These are phyloP conservation scores for Eciton burchellii DNA, from an alignment of 1,140 invertebrate genomes.

Conservation along the genomic window DNA sequence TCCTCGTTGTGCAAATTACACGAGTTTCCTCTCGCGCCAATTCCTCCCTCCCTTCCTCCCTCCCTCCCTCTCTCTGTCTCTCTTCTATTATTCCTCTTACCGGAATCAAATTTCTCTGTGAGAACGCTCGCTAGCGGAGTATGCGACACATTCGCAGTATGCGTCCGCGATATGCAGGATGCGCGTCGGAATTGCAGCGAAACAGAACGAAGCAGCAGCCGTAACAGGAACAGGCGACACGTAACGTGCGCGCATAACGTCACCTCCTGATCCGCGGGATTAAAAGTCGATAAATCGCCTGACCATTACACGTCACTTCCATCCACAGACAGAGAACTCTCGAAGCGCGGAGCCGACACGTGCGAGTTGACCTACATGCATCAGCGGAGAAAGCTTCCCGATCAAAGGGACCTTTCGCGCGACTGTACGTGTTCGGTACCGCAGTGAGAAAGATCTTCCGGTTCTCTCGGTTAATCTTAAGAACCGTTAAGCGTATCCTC, in stretches of 20 bases:
- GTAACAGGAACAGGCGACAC: constrained; percentile 4
- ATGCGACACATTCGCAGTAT: background rate
- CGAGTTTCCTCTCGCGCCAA: too few relatives aligned
- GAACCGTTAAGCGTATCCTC: constrained; percentile 15
- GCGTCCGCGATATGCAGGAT: background rate
- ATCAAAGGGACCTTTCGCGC: background rate
- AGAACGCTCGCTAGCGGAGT: too few relatives aligned
- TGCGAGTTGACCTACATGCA: constrained; percentile 53
- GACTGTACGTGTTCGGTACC: constrained; percentile 7
- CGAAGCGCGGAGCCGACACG: constrained; percentile 45
- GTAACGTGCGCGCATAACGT: background rate
- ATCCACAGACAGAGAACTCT: constrained; percentile 40
- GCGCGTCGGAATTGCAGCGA: background rate
- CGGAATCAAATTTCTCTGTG: constrained; percentile 5
- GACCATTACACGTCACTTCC: constrained; percentile 52
- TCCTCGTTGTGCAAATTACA: too few relatives aligned
- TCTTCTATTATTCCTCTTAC: background rate
- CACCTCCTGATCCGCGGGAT: constrained; percentile 1
- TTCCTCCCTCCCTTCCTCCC: background rate
- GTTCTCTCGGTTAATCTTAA: constrained; percentile 13
- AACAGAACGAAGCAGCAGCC: background rate
- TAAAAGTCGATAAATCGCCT: constrained; percentile 54
- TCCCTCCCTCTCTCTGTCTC: background rate
- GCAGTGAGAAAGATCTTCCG: constrained; percentile 29
- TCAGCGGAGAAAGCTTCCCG: background rate